Percentiles rank a stretch among this genome's conserved stretches.
phyloP scores from a whole-genome alignment of 2,888 invertebrate genomes.

The Octonoba sinensis region DNA sequence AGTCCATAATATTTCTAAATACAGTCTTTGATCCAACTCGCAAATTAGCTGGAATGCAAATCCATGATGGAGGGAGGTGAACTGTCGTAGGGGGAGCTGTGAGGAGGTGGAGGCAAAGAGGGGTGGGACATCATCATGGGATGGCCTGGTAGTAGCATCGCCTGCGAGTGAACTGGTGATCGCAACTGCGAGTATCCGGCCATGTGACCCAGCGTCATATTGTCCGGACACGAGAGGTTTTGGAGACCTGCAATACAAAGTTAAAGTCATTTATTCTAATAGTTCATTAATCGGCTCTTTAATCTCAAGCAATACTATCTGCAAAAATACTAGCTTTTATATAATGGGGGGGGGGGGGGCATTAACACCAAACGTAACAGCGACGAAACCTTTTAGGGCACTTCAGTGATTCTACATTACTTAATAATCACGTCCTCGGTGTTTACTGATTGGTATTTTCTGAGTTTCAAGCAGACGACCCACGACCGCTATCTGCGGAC shows the following conservation, averaged over 20 bases:
- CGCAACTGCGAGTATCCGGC: constrained; percentile 70
- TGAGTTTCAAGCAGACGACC: too few relatives aligned
- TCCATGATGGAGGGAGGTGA: constrained; percentile 68
- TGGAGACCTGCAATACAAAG: constrained; percentile 52
- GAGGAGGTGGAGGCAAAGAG: constrained; percentile 69
- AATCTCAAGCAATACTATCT: too few relatives aligned
- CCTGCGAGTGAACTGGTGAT: constrained; percentile 72
- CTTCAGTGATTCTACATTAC: too few relatives aligned
- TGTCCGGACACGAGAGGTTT: constrained; percentile 53
- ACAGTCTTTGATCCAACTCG: background rate
- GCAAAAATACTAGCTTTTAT: too few relatives aligned
- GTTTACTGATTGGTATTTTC: too few relatives aligned
- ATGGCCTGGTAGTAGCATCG: constrained; percentile 73
- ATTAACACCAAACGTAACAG: too few relatives aligned
- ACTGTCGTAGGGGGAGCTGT: constrained; percentile 71
- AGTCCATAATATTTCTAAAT: too few relatives aligned
- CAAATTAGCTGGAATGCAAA: constrained; percentile 67
- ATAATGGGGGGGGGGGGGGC: too few relatives aligned
- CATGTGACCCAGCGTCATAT: constrained; percentile 67
- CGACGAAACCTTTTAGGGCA: too few relatives aligned
- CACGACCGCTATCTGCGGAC: too few relatives aligned
- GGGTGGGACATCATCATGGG: constrained; percentile 72
- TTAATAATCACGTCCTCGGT: too few relatives aligned
- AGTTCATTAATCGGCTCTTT: background rate
- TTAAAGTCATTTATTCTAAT: background rate